Evolutionary conservation across 2,113 vertebrate species (phyloP).

Genomic region (Catharus minimus): DNA sequence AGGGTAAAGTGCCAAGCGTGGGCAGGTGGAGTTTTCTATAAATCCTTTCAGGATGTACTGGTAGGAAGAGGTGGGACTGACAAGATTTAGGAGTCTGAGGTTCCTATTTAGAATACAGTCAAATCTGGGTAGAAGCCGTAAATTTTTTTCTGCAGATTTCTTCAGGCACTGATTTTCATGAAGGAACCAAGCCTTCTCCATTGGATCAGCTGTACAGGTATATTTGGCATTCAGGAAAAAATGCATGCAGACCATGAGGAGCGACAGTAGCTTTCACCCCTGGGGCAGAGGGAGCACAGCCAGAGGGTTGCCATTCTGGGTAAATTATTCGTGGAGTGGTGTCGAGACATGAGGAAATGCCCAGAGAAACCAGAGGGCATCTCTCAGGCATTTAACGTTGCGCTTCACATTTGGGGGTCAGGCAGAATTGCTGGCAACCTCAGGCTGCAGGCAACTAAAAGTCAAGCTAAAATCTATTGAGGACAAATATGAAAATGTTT

Average conservation of each 20-base stretch:
- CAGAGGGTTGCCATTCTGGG: background rate
- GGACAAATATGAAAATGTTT: background rate
- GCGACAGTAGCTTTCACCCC: background rate
- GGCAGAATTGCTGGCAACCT: background rate
- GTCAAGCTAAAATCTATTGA: background rate
- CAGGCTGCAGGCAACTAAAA: background rate
- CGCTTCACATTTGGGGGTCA: background rate
- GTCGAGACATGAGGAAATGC: rapidly evolving
- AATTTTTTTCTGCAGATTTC: background rate
- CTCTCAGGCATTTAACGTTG: background rate
- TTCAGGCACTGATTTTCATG: background rate
- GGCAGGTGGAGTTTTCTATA: background rate
- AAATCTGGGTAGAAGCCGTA: background rate
- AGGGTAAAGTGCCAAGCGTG: rapidly evolving
- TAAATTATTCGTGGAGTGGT: background rate
- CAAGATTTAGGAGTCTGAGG: background rate
- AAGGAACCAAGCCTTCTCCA: background rate
- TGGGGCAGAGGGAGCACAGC: background rate
- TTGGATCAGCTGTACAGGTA: background rate
- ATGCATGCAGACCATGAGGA: background rate
- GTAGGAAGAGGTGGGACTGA: background rate
- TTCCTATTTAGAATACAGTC: background rate
- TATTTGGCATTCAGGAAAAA: background rate
- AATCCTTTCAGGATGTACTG: background rate
- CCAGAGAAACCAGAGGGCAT: background rate